Evolutionary conservation across 92 coral and sea anemone species (phyloP), one percentile per base, ranked within the genome.

Genomic region (Phenganax marumi): DNA sequence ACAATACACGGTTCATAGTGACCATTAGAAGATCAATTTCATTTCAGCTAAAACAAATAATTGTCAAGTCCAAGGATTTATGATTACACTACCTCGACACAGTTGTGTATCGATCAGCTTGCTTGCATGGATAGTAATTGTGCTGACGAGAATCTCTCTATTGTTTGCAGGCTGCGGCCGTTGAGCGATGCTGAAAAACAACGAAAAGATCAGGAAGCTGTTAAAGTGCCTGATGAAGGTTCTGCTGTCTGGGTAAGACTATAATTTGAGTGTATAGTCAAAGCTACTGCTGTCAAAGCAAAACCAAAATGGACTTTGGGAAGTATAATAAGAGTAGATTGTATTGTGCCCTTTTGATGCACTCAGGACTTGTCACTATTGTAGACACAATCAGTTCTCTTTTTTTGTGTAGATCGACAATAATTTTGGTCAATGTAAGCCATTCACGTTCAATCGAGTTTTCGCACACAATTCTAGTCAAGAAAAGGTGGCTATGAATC

Each of bases 361-460:
- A 33, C 5, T 33, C n/a, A n/a, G n/a, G n/a, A 5, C 43, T 33
- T 5, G 43, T 33, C 43, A 33, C 43, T 33, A 33, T 33, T 33
- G 43, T 33, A 33, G 43, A 33, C 43, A 33, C 12, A 58, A 58
- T 0, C 6, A 7, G 0, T 49, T 68, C 33, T 23, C 12, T 0
- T 61, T 18, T 64, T 69, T 73, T 52, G 76, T 47, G 21, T 84
- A 96, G 99, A 91, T 96, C 86, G 99, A 96, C 63, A 95, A 93
- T 85, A 93, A 91, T 68, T 89, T 87, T 87, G 99, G 99, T 9
- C 99, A 96, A 84, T 88, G 90, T 65, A 96, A 96, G 77, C 97
- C 99, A 48, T 96, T 96, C 57, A 92, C 99, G 50, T 96, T 96
- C 79, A 96, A 96, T 85, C 91, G 85, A 43, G 93, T 87, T 39